phyloP scores from a whole-genome alignment of 2,888 invertebrate species.

The Ethmia dodecea region DNA sequence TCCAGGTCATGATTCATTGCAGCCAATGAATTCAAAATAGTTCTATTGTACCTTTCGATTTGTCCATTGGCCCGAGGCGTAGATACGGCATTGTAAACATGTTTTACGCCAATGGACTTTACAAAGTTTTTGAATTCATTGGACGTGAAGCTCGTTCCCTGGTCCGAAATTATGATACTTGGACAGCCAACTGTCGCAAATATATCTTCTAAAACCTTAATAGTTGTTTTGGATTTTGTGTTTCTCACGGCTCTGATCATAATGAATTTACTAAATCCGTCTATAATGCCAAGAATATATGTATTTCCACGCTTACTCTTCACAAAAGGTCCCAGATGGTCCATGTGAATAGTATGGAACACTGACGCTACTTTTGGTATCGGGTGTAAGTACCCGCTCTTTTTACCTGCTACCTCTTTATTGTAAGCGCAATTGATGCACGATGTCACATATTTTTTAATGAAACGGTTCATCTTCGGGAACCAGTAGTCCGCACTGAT shows the following conservation, averaged over 20 bases:
- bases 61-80: slow-evolving; percentile 26
- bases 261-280: slow-evolving; percentile 40
- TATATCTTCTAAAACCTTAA: background rate
- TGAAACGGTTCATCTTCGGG: slow-evolving; percentile 35
- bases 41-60: slow-evolving; percentile 15
- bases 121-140: background rate
- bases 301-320: slow-evolving; percentile 30
- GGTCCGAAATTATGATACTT: background rate
- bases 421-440: slow-evolving; percentile 42
- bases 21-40: slow-evolving; percentile 1
- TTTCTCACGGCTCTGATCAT: slow-evolving; percentile 25
- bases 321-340: slow-evolving; percentile 48
- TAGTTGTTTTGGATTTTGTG: slow-evolving; percentile 5
- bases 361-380: slow-evolving; percentile 38
- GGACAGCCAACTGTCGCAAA: background rate
- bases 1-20: background rate
- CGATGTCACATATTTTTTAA: slow-evolving; percentile 39
- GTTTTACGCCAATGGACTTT: slow-evolving; percentile 9
- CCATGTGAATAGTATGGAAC: slow-evolving; percentile 44
- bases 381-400: slow-evolving; percentile 34
- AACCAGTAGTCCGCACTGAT: slow-evolving; percentile 44
- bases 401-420: slow-evolving; percentile 25
- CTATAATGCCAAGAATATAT: slow-evolving; percentile 33
- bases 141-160: background rate
- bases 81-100: slow-evolving; percentile 23